These are phyloP conservation scores for Pterocles burchelli DNA, from an alignment of 2,113 vertebrate species.

Conservation along the genomic window DNA sequence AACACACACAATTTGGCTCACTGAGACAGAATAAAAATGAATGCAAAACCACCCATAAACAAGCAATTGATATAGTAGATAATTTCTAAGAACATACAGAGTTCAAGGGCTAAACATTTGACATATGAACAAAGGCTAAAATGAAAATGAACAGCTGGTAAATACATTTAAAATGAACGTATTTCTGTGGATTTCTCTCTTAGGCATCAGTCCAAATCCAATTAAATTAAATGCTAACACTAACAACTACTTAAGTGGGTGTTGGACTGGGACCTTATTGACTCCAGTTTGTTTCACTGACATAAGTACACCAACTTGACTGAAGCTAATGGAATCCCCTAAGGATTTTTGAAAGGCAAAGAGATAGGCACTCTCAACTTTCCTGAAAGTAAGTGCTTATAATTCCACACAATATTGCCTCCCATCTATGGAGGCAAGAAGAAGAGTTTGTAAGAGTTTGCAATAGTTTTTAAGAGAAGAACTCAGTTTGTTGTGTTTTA, in stretches of 20 bases:
- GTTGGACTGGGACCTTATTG: neutral
- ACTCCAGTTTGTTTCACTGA: neutral
- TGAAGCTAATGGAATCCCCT: neutral
- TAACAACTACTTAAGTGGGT: neutral
- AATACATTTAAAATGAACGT: neutral
- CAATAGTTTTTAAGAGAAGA: neutral
- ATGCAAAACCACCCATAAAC: neutral
- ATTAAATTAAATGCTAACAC: neutral
- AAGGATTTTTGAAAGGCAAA: neutral
- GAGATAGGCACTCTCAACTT: neutral
- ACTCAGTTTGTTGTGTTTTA: neutral
- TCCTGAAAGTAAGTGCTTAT: neutral
- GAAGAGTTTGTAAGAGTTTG: too few species aligned
- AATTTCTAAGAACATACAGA: neutral
- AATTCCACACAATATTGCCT: neutral
- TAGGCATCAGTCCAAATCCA: neutral
- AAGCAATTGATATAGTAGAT: neutral
- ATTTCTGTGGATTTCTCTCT: neutral
- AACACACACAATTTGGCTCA: neutral
- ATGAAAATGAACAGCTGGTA: neutral
- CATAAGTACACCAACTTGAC: neutral
- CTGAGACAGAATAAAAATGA: neutral
- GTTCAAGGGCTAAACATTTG: neutral
- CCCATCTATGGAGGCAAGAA: neutral
- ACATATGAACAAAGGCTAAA: neutral